Evolutionary conservation across 2,888 invertebrate species (phyloP), one percentile per base, ranked within the genome.

Genomic region (Lutraria lutraria): DNA sequence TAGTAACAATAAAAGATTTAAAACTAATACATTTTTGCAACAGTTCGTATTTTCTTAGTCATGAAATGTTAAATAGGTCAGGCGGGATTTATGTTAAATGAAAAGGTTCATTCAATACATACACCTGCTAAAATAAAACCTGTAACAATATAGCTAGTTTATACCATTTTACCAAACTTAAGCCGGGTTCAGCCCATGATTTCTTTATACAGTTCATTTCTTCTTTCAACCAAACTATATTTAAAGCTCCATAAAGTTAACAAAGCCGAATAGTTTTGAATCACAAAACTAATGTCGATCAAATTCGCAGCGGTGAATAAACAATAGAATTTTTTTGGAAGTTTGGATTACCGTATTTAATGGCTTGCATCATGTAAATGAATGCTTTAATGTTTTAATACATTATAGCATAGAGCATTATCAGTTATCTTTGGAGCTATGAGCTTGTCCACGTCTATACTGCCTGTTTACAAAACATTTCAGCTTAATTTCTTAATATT

Each of bases 11-110:
- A 80, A 56, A 85, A 85, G 85, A 80, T 85, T 85, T 60, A 85
- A 80, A 29, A 85, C 60, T 85, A 80, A 53, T 60, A 85, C 85
- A 85, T 31, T 54, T 80, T 85, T 85, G 85, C 52, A 21, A 85
- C 85, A 43, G 85, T 85, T 79, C 80, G 80, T 85, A 80, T 85
- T 85, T 80, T 52, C 56, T 80, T 79, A 80, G 80, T 85, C 79
- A 80, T 85, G 60, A 80, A 60, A 79, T 54, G 31, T 54, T 76
- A 68, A 53, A 85, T 85, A 85, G 85, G 85, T 85, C 80, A 85
- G 56, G 15, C 43, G 13, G 34, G 56, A 34, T 85, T 80, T 79
- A 85, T n/a, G 56, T 54, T 72, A n/a, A 15, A 34, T 85, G 43
- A 85, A 85, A 52, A 80, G 34, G 76, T 53, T 43, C 79, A 85